Evolutionary conservation across 2,888 invertebrate genomes (phyloP).

Genomic region (Drosophila buzzatii): DNA sequence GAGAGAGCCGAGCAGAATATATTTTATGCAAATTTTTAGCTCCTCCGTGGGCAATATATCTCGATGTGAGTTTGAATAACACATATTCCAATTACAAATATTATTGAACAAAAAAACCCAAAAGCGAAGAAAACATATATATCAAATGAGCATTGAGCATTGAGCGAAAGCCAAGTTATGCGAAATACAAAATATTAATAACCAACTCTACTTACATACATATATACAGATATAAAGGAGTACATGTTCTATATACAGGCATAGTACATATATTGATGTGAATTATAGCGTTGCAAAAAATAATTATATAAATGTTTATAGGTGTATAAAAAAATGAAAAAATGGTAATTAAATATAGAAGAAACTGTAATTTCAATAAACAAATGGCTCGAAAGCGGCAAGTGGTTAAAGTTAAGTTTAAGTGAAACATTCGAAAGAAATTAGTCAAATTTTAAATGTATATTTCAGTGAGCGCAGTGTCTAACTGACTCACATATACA

Average conservation of each 20-base stretch:
- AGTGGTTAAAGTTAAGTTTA: slow-evolving; percentile 40
- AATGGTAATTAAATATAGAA: slow-evolving; percentile 76
- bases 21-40: slow-evolving; percentile 50
- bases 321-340: slow-evolving; percentile 63
- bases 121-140: slow-evolving; percentile 19
- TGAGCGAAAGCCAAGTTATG: slow-evolving; percentile 14
- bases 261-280: slow-evolving; percentile 66
- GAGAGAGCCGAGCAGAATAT: slow-evolving; percentile 22
- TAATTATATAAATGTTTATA: slow-evolving; percentile 70
- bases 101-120: slow-evolving; percentile 6
- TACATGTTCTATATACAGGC: slow-evolving; percentile 15
- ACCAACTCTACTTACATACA: slow-evolving; percentile 27
- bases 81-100: slow-evolving; percentile 49
- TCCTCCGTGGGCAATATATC: slow-evolving; percentile 44
- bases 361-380: slow-evolving; percentile 86
- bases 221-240: slow-evolving; percentile 32
- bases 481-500: slow-evolving; percentile 30
- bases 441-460: slow-evolving; percentile 68
- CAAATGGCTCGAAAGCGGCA: slow-evolving; percentile 39
- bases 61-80: slow-evolving; percentile 60
- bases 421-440: slow-evolving; percentile 46
- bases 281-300: slow-evolving; percentile 61
- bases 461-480: slow-evolving; percentile 28
- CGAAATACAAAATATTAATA: slow-evolving; percentile 26
- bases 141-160: slow-evolving; percentile 38